Evolutionary conservation across 1,140 invertebrate genomes (phyloP).

Genomic region (Pogonognathellus flavescens): DNA sequence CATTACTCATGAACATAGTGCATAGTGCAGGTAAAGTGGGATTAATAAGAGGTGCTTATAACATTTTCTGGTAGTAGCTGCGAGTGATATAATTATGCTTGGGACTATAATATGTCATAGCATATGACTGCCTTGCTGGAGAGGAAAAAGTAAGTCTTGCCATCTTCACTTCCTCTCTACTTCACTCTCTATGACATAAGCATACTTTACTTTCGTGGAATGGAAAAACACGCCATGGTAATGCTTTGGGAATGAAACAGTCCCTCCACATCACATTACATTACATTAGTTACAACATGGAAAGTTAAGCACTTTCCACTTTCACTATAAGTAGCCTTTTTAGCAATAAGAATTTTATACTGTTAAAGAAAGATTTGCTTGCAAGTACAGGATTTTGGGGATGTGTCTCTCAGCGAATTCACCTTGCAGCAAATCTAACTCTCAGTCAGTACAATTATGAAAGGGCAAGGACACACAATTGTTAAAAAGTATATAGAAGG

Average conservation of each 20-base stretch:
- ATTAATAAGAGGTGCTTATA: neutral
- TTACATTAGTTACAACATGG: slow-evolving; percentile 31
- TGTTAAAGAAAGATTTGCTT: too few relatives aligned
- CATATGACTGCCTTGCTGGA: neutral
- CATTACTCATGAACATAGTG: too few relatives aligned
- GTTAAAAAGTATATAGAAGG: too few relatives aligned
- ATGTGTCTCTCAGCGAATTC: too few relatives aligned
- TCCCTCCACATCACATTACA: slow-evolving; percentile 38
- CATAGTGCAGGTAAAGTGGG: neutral
- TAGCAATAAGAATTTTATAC: too few relatives aligned
- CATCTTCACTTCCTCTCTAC: neutral
- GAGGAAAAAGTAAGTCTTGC: neutral
- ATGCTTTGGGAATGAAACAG: slow-evolving; percentile 19
- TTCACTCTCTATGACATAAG: neutral
- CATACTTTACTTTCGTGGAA: neutral
- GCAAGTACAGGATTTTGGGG: too few relatives aligned
- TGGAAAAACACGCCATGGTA: neutral
- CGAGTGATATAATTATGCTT: neutral
- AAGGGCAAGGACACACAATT: too few relatives aligned
- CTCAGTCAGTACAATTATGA: too few relatives aligned
- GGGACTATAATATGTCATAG: neutral
- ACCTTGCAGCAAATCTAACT: too few relatives aligned
- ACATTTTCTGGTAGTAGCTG: neutral
- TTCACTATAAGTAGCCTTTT: too few relatives aligned
- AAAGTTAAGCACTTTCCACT: neutral